These are phyloP conservation scores for Petrolisthes cinctipes DNA, from an alignment of 2,888 invertebrate species.

Conservation along the genomic window DNA sequence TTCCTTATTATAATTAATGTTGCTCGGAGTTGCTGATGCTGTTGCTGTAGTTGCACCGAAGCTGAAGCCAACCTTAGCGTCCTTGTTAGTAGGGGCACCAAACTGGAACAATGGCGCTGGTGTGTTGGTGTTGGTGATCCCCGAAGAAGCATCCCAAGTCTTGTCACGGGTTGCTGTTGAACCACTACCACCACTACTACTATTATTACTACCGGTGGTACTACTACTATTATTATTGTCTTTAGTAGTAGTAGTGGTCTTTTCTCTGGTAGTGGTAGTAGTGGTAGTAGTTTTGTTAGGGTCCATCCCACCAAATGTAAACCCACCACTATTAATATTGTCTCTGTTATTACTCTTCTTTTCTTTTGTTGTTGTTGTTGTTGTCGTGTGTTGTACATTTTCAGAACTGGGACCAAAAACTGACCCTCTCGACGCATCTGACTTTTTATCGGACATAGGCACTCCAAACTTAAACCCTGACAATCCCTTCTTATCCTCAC, in stretches of 20 bases:
- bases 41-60: conserved; percentile 12
- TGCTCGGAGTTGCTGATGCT: background rate
- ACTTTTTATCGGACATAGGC: conserved; percentile 36
- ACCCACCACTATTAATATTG: conserved; percentile 40
- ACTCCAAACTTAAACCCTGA: conserved; percentile 53
- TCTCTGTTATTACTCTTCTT: background rate
- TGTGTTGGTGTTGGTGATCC: too few relatives aligned
- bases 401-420: conserved; percentile 35
- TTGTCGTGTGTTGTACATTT: too few relatives aligned
- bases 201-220: background rate
- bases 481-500: conserved; percentile 30
- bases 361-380: conserved; percentile 18
- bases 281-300: too few relatives aligned
- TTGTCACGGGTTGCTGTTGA: too few relatives aligned
- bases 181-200: too few relatives aligned
- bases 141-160: too few relatives aligned
- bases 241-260: too few relatives aligned
- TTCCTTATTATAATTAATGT: background rate
- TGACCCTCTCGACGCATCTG: conserved; percentile 31
- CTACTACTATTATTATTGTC: too few relatives aligned
- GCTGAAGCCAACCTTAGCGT: conserved; percentile 31
- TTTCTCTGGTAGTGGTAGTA: too few relatives aligned
- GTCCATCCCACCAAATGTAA: conserved; percentile 54
- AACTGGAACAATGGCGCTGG: conserved; percentile 33
- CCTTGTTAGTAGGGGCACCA: conserved; percentile 19